Percentiles rank a stretch among this genome's conserved stretches.
Conservation (phyloP, 1,140 invertebrate species). For the Samia ricini region DNA sequence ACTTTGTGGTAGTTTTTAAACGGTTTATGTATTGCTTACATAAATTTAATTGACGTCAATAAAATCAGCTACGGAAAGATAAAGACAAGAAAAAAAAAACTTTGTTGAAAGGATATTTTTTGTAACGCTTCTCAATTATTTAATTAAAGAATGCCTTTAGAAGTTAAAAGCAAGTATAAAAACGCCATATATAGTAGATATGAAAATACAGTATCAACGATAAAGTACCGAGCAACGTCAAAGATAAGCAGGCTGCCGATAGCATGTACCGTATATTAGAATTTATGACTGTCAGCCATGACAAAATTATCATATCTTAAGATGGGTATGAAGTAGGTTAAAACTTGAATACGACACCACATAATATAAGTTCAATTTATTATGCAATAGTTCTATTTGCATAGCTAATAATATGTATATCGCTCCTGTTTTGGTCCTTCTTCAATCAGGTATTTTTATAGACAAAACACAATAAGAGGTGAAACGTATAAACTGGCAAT, state of each 20-base stretch:
- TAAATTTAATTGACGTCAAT: too few species aligned
- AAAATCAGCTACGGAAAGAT: too few species aligned
- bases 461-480: too few species aligned
- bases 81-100: too few species aligned
- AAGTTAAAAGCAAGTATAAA: neutral
- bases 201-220: neutral
- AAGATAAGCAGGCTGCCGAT: conserved; percentile 1
- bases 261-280: neutral
- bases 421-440: too few species aligned
- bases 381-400: too few species aligned
- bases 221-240: neutral
- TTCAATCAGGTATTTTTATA: too few species aligned
- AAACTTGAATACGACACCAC: neutral
- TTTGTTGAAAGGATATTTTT: too few species aligned
- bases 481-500: neutral
- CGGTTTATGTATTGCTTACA: too few species aligned
- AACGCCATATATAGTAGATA: neutral
- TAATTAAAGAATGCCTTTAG: neutral
- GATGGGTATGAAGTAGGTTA: neutral
- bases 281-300: conserved; percentile 4
- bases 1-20: too few species aligned
- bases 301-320: conserved; percentile 4
- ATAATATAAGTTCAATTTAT: too few species aligned
- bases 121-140: neutral
- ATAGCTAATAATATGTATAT: too few species aligned